Conservation (phyloP, 2,113 vertebrate species). For the Paradisaea rubra region DNA sequence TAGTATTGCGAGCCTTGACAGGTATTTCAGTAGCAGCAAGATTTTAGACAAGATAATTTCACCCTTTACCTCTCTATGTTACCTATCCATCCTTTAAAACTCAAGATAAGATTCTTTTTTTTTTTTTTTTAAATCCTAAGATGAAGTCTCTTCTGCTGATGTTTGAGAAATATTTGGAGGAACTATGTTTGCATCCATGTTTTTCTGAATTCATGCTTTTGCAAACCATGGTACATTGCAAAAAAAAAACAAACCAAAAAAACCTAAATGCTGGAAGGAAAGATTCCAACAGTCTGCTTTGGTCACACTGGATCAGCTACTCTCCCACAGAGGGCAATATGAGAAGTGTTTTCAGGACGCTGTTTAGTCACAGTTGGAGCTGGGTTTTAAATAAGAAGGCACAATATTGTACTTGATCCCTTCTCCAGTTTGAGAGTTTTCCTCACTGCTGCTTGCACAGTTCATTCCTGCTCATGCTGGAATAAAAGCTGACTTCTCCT, state of each 20-base stretch:
- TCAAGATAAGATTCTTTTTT: background rate
- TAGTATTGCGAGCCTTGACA: background rate
- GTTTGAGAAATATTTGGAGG: background rate
- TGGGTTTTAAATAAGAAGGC: background rate
- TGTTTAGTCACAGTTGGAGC: background rate
- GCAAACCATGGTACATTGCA: background rate
- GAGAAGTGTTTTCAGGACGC: background rate
- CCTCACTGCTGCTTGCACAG: background rate
- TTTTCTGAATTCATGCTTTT: background rate
- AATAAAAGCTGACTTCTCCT: background rate
- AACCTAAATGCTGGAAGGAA: background rate
- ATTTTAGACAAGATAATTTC: background rate
- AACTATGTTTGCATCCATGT: background rate
- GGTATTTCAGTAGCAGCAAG: background rate
- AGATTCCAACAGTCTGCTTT: background rate
- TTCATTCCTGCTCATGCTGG: background rate
- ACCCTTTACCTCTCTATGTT: background rate
- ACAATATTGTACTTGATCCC: background rate
- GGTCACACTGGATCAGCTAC: background rate
- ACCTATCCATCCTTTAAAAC: background rate
- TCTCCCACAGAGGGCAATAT: background rate
- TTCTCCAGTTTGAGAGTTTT: background rate
- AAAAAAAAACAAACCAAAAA: background rate
- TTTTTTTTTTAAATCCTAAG: background rate
- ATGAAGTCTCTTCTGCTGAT: background rate